Base-by-base conservation (phyloP, 2,797 vertebrate genomes). In the Melanotaenia boesemani region DNA sequence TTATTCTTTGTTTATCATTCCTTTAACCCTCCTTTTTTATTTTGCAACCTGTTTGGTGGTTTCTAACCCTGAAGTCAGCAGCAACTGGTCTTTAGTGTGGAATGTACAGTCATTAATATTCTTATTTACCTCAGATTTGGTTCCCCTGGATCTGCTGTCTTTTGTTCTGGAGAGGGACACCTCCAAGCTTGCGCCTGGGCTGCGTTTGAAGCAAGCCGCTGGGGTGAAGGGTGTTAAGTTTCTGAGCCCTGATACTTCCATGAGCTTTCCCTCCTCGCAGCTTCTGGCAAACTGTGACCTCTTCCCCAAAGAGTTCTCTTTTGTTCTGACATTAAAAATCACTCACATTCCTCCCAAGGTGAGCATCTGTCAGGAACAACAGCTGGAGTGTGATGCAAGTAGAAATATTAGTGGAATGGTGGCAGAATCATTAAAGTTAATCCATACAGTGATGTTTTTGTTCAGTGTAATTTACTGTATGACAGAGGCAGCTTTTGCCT, bases 221-320 rank as follows among this genome's bases (percentile, higher is more conserved):
- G 96, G 95, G 0, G 79, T 91, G 6, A 94, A 89, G 1, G 97
- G 97, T 0, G 81, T 98, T 12, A 95, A 94, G 76, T 91, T 99
- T 15, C 76, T 92, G 0, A 86, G 88, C 0, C 85, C 86, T 1
- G 94, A 95, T 30, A 83, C 59, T 0, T 70, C 91, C 24, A 72
- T 95, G 76, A 94, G 90, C 87, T 97, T 99, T 83, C 94, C 96
- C 0, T 95, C 96, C 0, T 96, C 96, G 1, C 92, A 94, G 74
- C 83, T 98, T 74, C 95, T 98, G 90, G 73, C 90, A 60, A 91
- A 95, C 85, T 98, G 97, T 4, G 88, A 96, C 67, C 81, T 91
- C 74, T 97, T 98, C 72, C 97, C 97, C 0, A 91, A 95, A 74
- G 96, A 97, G 59, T 97, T 98, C 89, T 98, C 97, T 78, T 90